Percentiles rank a stretch among this genome's conserved stretches.
Conservation (phyloP, 2,797 vertebrate genomes). For the Gadopsis bispinosus region DNA sequence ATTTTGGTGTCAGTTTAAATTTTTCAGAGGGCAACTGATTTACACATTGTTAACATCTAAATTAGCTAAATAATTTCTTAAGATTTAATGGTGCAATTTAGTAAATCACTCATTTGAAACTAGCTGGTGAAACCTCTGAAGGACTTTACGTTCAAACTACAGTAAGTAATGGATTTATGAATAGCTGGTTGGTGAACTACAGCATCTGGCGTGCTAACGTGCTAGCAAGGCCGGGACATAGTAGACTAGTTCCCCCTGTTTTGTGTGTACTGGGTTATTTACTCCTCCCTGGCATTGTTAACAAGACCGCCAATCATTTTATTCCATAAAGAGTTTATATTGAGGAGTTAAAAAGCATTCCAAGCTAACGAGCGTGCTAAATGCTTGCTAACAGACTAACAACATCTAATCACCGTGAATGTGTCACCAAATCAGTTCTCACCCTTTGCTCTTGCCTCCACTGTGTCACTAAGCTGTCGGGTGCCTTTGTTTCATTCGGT, state of each 20-base stretch:
- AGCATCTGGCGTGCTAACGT: not conserved
- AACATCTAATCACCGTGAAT: conserved; percentile 1
- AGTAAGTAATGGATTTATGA: not conserved
- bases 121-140: not conserved
- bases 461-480: conserved; percentile 13
- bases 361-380: not conserved
- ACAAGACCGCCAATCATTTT: not conserved
- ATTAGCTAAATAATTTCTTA: not conserved
- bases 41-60: not conserved
- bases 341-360: not conserved
- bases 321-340: not conserved
- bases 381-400: conserved; percentile 5
- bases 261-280: not conserved
- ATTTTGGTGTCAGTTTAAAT: too few relatives aligned
- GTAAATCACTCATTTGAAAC: not conserved
- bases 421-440: not conserved
- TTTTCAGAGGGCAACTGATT: not conserved
- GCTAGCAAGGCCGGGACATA: not conserved
- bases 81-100: not conserved
- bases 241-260: not conserved
- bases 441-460: not conserved
- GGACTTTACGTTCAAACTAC: not conserved
- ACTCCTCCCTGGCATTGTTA: not conserved
- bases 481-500: not conserved
- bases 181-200: not conserved